A percentile compares a stretch with the other conserved stretches of the same genome.
These are phyloP conservation scores for Lamprotornis superbus DNA, from an alignment of 2,113 vertebrate genomes.

Conservation along the genomic window DNA sequence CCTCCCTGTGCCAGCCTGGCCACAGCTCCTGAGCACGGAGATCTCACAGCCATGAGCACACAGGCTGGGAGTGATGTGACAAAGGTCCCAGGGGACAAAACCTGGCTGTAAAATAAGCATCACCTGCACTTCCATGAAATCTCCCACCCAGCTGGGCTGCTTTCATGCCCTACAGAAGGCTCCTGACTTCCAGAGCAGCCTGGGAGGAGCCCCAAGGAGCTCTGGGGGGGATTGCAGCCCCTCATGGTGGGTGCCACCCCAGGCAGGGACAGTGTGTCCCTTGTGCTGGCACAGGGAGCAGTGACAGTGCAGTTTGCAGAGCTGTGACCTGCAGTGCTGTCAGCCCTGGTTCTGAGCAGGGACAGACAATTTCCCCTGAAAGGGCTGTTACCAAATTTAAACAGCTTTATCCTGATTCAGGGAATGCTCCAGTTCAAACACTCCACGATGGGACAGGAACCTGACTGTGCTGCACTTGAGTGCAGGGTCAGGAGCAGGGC, in stretches of 20 bases:
- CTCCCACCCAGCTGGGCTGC: rapidly evolving
- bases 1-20: not conserved
- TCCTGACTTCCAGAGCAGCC: not conserved
- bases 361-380: not conserved
- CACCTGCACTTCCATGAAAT: rapidly evolving
- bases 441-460: not conserved
- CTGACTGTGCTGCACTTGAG: too few relatives aligned
- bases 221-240: rapidly evolving
- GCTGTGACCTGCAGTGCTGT: not conserved
- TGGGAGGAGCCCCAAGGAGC: too few relatives aligned
- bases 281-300: not conserved
- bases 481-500: not conserved
- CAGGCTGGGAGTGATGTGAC: rapidly evolving
- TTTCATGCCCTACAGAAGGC: not conserved
- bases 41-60: rapidly evolving
- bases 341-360: not conserved
- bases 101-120: rapidly evolving
- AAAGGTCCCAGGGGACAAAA: rapidly evolving
- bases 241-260: rapidly evolving
- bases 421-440: not conserved
- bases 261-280: not conserved
- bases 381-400: not conserved
- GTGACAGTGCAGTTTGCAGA: not conserved
- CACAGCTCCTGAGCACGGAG: not conserved
- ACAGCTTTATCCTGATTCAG: not conserved